phyloP scores from a whole-genome alignment of 2,888 invertebrate genomes.

The Drosophila rellima region DNA sequence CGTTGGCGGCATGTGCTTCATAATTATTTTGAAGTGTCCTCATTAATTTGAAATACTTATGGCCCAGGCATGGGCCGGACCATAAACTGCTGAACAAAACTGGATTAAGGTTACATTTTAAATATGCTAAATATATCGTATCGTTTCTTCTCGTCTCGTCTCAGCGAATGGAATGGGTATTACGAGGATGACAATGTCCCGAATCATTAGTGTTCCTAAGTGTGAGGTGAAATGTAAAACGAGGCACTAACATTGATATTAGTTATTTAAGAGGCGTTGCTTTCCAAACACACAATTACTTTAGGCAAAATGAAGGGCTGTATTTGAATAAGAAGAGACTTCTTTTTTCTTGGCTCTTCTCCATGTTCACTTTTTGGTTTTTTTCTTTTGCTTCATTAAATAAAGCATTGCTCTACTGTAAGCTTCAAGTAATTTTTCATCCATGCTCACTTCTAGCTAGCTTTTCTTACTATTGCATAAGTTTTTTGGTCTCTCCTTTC shows the following conservation, averaged over 20 bases:
- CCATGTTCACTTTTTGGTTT: background rate
- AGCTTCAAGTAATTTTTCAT: background rate
- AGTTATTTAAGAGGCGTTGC: background rate
- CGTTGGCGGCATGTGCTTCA: conserved; percentile 69
- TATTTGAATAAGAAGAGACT: background rate
- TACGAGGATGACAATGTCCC: conserved; percentile 9
- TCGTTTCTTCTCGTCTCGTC: background rate
- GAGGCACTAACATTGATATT: conserved; percentile 11
- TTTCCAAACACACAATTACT: background rate
- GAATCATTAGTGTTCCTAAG: conserved; percentile 7
- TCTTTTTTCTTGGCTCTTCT: background rate
- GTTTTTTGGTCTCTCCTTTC: background rate
- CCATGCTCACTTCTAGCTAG: background rate
- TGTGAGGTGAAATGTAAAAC: conserved; percentile 2
- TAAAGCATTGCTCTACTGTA: too few species aligned
- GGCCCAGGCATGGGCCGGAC: conserved; percentile 54
- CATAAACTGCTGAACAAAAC: conserved; percentile 69
- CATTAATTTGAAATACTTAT: conserved; percentile 81
- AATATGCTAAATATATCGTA: conserved; percentile 72
- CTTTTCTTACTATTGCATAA: background rate
- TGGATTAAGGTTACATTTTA: conserved; percentile 71
- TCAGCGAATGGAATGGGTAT: conserved; percentile 22
- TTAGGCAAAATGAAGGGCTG: background rate
- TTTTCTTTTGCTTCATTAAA: too few species aligned
- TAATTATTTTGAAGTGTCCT: conserved; percentile 81